Conservation (phyloP, 2,797 vertebrate genomes). For the Rachycentron canadum region DNA sequence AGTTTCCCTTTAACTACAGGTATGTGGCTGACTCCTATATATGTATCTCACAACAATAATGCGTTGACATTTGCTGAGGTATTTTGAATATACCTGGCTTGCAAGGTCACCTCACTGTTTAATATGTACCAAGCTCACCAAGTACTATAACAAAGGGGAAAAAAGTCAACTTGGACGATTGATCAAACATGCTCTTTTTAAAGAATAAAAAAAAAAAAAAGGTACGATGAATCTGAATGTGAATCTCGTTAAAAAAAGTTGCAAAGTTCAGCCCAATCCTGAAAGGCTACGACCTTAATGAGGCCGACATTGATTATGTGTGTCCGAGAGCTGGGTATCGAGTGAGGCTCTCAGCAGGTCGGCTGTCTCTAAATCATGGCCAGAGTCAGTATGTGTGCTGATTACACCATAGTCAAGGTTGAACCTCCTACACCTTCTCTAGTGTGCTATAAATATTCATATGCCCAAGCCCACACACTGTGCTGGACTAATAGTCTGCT, state of each 20-base stretch:
- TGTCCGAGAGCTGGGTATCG: constrained; percentile 76
- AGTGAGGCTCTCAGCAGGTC: constrained; percentile 77
- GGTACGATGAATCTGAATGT: constrained; percentile 52
- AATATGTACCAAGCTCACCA: constrained; percentile 17
- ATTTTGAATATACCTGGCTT: constrained; percentile 16
- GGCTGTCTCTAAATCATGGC: constrained; percentile 81
- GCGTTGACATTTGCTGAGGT: constrained; percentile 37
- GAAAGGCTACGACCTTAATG: constrained; percentile 81
- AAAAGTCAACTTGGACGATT: constrained; percentile 41
- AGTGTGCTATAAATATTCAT: constrained; percentile 87
- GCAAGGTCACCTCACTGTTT: constrained; percentile 42
- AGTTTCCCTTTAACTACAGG: constrained; percentile 1
- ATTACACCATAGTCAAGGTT: constrained; percentile 84
- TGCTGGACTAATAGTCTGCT: constrained; percentile 76
- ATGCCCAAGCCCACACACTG: constrained; percentile 77
- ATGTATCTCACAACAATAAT: constrained; percentile 23
- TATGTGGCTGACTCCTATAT: constrained; percentile 8
- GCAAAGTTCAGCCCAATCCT: constrained; percentile 78
- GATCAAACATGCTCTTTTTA: constrained; percentile 60
- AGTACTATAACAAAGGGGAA: constrained; percentile 15
- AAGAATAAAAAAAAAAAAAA: constrained; percentile 24
- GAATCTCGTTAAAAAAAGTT: constrained; percentile 80
- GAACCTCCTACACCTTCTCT: constrained; percentile 84
- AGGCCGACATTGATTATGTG: constrained; percentile 85
- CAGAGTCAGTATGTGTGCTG: constrained; percentile 75